phyloP scores from a whole-genome alignment of 2,797 vertebrate species.

The Sebastiscus albofasciatus region DNA sequence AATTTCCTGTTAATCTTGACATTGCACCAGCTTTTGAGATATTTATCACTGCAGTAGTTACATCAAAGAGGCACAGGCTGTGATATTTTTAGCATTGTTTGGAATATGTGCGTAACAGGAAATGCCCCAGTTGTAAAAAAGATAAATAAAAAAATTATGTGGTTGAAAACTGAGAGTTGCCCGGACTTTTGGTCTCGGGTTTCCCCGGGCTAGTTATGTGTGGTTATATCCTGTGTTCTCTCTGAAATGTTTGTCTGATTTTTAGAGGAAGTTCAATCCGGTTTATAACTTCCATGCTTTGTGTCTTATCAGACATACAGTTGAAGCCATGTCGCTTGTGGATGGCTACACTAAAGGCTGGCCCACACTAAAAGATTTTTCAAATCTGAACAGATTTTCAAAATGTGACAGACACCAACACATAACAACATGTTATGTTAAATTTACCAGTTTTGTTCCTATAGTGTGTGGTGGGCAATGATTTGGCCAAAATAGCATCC shows the following conservation, averaged over 20 bases:
- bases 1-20: neutral
- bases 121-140: constrained; percentile 54
- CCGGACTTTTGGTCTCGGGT: neutral
- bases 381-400: too few species aligned
- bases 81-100: constrained; percentile 56
- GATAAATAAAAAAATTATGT: constrained; percentile 25
- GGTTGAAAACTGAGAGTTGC: neutral
- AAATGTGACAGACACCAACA: too few species aligned
- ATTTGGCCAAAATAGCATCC: too few species aligned
- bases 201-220: neutral
- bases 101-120: constrained; percentile 63
- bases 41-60: neutral
- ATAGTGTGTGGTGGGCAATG: too few species aligned
- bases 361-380: too few species aligned
- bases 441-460: too few species aligned
- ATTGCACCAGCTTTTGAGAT: neutral
- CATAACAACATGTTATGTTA: too few species aligned
- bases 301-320: neutral
- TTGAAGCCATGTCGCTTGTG: neutral
- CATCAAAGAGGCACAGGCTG: neutral
- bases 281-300: neutral
- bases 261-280: neutral
- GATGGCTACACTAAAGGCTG: neutral
- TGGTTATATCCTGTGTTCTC: constrained; percentile 13
- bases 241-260: neutral